These are phyloP conservation scores for Zenarchopterus dispar DNA, from an alignment of 2,797 vertebrate species.

Conservation along the genomic window DNA sequence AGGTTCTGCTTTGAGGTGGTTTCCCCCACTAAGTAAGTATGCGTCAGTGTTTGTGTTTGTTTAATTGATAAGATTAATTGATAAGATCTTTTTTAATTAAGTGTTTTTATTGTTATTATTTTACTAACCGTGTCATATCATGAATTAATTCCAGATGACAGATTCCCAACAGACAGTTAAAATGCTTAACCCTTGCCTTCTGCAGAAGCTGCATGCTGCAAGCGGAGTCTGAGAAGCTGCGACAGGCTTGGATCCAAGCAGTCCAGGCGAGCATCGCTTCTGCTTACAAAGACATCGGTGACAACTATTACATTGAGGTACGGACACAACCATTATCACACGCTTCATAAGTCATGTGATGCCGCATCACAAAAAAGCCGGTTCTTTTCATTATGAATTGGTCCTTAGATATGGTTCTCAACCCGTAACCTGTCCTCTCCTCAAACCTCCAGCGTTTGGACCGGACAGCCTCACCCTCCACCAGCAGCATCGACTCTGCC, in stretches of 20 bases:
- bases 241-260: slow-evolving; percentile 96
- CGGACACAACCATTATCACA: slow-evolving; percentile 1
- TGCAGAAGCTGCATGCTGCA: slow-evolving; percentile 97
- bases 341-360: not conserved
- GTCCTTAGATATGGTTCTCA: not conserved
- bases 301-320: slow-evolving; percentile 93
- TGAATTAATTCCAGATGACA: not conserved
- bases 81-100: not conserved
- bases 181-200: not conserved
- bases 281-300: slow-evolving; percentile 92
- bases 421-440: not conserved
- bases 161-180: not conserved
- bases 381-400: not conserved
- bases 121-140: not conserved
- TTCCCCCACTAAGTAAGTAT: slow-evolving; percentile 94
- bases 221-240: slow-evolving; percentile 95
- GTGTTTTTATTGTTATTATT: not conserved
- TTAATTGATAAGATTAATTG: not conserved
- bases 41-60: not conserved
- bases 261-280: slow-evolving; percentile 98
- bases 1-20: slow-evolving; percentile 99
- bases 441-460: slow-evolving; percentile 87
- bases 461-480: slow-evolving; percentile 93
- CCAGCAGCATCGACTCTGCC: slow-evolving; percentile 95
- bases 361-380: not conserved